Evolutionary conservation across 2,113 vertebrate genomes (phyloP).

Genomic region (Cricetomys ansorgei): DNA sequence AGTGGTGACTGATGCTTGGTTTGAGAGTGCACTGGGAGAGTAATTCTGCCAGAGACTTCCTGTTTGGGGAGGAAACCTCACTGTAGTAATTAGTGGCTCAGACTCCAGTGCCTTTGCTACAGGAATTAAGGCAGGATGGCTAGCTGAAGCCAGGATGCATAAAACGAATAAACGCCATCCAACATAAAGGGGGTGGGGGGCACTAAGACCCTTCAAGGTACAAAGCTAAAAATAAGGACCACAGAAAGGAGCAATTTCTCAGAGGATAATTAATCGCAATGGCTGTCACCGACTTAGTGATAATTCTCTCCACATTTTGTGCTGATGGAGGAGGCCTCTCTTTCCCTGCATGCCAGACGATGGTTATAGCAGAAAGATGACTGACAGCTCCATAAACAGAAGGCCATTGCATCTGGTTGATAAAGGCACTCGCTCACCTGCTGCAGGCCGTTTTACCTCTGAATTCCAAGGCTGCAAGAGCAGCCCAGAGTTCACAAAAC

Average conservation of each 20-base stretch:
- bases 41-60: constrained; percentile 53
- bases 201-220: constrained; percentile 11
- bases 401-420: accelerated
- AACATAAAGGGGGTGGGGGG: not conserved
- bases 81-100: constrained; percentile 66
- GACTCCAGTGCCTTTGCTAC: constrained; percentile 46
- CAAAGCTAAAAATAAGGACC: constrained; percentile 53
- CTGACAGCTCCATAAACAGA: not conserved
- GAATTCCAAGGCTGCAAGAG: not conserved
- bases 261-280: constrained; percentile 27
- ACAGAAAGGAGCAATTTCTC: constrained; percentile 33
- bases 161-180: constrained; percentile 59
- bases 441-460: accelerated
- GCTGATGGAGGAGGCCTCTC: not conserved
- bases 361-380: not conserved
- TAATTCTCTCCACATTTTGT: constrained; percentile 37
- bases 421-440: not conserved
- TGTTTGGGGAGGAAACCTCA: constrained; percentile 69
- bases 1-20: constrained; percentile 52
- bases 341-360: not conserved
- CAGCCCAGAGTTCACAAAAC: not conserved
- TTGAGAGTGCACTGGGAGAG: not conserved
- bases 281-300: not conserved
- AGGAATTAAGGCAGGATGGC: constrained; percentile 62
- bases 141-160: constrained; percentile 51